Conservation (phyloP, 2,888 invertebrate genomes). For the Drosophila incognita region DNA sequence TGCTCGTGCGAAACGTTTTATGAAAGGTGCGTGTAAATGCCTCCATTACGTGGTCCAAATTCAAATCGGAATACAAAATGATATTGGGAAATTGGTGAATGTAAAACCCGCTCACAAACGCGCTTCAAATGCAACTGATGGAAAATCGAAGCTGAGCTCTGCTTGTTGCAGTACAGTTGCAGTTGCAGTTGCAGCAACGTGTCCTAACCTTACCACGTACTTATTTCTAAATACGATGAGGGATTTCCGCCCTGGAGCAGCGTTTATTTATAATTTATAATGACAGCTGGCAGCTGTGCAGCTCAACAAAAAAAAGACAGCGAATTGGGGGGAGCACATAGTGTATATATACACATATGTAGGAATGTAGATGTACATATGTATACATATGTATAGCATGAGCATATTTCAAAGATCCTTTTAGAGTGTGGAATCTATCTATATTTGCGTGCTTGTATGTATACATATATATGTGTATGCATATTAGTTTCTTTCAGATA, state of each 20-base stretch:
- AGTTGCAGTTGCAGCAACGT: background rate
- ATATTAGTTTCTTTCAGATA: background rate
- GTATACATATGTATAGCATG: background rate
- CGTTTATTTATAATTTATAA: conserved; percentile 37
- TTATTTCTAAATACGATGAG: conserved; percentile 31
- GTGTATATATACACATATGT: background rate
- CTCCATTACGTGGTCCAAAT: conserved; percentile 45
- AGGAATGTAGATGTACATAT: background rate
- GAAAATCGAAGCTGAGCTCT: conserved; percentile 17
- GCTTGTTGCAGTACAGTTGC: background rate
- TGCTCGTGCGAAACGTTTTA: conserved; percentile 61
- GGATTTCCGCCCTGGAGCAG: conserved; percentile 41
- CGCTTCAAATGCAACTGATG: conserved; percentile 44
- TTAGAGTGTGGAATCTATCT: background rate
- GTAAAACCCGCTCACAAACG: conserved; percentile 29
- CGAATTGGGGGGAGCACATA: background rate
- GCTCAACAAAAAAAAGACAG: background rate
- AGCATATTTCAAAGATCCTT: background rate
- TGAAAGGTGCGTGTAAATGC: conserved; percentile 67
- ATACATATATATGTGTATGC: background rate
- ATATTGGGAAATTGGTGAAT: background rate
- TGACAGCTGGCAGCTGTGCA: conserved; percentile 21
- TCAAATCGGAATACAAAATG: background rate
- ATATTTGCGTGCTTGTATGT: background rate
- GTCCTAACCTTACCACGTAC: background rate